These are phyloP conservation scores for Leucophenga varia DNA, from an alignment of 1,140 invertebrate genomes.

Conservation along the genomic window DNA sequence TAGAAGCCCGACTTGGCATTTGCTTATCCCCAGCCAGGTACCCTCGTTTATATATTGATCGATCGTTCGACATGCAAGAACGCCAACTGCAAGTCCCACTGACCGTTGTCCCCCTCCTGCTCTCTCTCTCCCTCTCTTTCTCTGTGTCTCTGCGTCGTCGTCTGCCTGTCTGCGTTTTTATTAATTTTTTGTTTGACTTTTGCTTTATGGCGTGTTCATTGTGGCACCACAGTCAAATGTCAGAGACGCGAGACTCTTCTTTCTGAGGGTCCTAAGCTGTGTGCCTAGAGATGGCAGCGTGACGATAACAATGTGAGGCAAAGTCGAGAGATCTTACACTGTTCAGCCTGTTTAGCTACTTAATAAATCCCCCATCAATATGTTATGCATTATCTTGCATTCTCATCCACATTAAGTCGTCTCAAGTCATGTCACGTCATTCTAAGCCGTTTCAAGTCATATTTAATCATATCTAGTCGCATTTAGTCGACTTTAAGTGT, in stretches of 20 bases:
- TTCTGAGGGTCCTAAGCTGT: no score
- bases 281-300: no score
- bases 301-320: slow-evolving; percentile 11
- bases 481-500: no score
- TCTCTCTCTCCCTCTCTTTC: background rate
- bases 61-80: slow-evolving; percentile 51
- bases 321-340: no score
- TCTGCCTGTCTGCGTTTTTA: slow-evolving; percentile 33
- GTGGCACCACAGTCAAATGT: slow-evolving; percentile 37
- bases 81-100: slow-evolving; percentile 35
- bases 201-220: slow-evolving; percentile 53
- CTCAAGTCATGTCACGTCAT: no score
- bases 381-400: no score
- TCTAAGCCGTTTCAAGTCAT: no score
- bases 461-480: no score
- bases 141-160: background rate
- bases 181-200: slow-evolving; percentile 55
- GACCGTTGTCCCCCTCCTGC: background rate
- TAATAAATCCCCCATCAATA: no score
- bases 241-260: no score
- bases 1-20: slow-evolving; percentile 22
- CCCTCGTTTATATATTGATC: slow-evolving; percentile 52
- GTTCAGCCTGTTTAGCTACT: no score
- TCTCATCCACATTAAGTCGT: no score
- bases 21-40: slow-evolving; percentile 32